phyloP scores from a whole-genome alignment of 2,797 vertebrate genomes.

The Betta splendens region DNA sequence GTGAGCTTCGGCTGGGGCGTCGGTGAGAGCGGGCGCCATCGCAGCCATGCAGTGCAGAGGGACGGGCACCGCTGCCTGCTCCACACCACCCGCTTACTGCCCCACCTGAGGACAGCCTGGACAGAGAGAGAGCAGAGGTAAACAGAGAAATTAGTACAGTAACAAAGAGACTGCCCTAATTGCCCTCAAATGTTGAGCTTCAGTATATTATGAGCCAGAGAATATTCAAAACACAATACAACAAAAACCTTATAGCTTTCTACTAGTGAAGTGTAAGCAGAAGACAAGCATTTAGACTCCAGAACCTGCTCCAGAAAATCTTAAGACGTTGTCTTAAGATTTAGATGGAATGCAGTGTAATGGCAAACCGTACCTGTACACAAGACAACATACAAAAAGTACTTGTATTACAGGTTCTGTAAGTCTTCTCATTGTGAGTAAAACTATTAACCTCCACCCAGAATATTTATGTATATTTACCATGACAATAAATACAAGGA shows the following conservation, averaged over 20 bases:
- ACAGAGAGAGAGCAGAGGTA: neutral
- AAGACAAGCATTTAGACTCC: too few relatives aligned
- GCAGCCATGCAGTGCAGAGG: slow-evolving; percentile 99
- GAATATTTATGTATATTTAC: neutral
- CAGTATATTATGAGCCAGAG: too few relatives aligned
- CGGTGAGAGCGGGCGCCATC: slow-evolving; percentile 99
- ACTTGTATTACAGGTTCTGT: slow-evolving; percentile 61
- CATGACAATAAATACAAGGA: slow-evolving; percentile 1
- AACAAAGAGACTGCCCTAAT: too few relatives aligned
- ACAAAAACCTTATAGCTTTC: too few relatives aligned
- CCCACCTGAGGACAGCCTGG: slow-evolving; percentile 88
- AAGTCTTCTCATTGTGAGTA: slow-evolving; percentile 44
- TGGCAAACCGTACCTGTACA: neutral
- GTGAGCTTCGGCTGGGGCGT: slow-evolving; percentile 99
- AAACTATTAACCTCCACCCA: slow-evolving; percentile 49
- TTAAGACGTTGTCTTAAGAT: too few relatives aligned
- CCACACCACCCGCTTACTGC: slow-evolving; percentile 89
- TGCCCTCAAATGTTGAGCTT: too few relatives aligned
- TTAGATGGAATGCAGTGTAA: neutral
- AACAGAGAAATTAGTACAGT: neutral
- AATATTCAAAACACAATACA: too few relatives aligned
- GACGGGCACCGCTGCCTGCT: slow-evolving; percentile 93
- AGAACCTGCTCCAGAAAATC: too few relatives aligned
- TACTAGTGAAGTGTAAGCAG: too few relatives aligned
- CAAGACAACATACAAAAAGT: slow-evolving; percentile 20